These are phyloP conservation scores for Clytia hemisphaerica DNA, from an alignment of 30 jellyfish, hydroid and myxozoan genomes.

Conservation along the genomic window DNA sequence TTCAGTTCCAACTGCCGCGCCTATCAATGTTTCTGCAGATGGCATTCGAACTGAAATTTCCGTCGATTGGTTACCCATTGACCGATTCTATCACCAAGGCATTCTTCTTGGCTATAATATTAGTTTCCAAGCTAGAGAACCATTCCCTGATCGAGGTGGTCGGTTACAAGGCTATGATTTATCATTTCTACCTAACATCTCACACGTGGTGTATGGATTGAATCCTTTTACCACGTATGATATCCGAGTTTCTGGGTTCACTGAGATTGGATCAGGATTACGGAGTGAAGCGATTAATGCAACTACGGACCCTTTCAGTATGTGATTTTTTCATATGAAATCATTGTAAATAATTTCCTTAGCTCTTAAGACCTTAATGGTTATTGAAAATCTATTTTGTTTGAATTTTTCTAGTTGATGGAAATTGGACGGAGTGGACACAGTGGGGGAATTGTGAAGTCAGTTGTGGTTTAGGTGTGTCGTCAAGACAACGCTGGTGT, in stretches of 20 bases:
- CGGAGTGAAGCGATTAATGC: conserved; percentile 7
- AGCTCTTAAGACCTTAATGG: neutral
- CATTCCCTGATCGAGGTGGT: neutral
- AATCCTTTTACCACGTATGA: conserved; percentile 29
- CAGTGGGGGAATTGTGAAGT: conserved; percentile 47
- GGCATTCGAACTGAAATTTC: conserved; percentile 48
- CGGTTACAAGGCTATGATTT: neutral
- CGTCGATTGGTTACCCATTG: conserved; percentile 27
- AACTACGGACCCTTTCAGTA: conserved; percentile 53
- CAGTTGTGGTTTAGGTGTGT: conserved; percentile 46
- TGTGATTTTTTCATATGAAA: neutral
- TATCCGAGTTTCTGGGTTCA: conserved; percentile 39
- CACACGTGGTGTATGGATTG: conserved; percentile 19
- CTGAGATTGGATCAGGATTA: conserved; percentile 50
- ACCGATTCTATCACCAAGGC: conserved; percentile 36
- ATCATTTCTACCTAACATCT: neutral
- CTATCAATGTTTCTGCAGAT: conserved; percentile 23
- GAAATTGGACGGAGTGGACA: conserved; percentile 56
- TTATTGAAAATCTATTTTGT: neutral
- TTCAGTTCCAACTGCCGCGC: conserved; percentile 43
- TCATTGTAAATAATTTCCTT: neutral
- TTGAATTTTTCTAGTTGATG: conserved; percentile 40
- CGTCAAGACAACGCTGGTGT: conserved; percentile 26
- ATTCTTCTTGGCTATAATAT: conserved; percentile 38
- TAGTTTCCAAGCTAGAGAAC: conserved; percentile 20